Percentiles rank a stretch among this genome's conserved stretches.
phyloP scores from a whole-genome alignment of 2,888 invertebrate species.

The Abrostola tripartita region DNA sequence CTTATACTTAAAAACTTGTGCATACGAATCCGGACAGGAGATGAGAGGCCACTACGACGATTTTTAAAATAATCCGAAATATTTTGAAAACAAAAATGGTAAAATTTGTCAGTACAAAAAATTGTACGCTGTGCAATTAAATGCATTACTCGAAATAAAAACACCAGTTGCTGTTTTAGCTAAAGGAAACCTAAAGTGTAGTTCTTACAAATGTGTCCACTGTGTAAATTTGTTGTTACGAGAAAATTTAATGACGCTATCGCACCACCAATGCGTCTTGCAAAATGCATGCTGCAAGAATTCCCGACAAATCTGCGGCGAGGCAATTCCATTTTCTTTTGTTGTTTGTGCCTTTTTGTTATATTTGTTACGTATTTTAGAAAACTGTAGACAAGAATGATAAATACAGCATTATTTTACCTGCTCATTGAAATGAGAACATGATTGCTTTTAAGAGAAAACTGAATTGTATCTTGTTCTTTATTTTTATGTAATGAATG shows the following conservation, averaged over 20 bases:
- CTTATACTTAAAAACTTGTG: too few species aligned
- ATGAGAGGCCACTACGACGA: too few species aligned
- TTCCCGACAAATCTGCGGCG: conserved; percentile 24
- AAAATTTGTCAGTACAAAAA: too few species aligned
- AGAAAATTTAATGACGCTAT: conserved; percentile 45
- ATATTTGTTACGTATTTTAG: neutral
- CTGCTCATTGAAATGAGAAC: neutral
- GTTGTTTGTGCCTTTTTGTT: conserved; percentile 4
- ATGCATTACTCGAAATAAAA: conserved; percentile 1
- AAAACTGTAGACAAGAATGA: conserved; percentile 3
- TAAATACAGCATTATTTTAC: neutral
- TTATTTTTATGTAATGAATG: neutral
- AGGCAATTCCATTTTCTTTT: conserved; percentile 26
- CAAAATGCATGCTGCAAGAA: conserved; percentile 30
- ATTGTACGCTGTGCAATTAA: too few species aligned
- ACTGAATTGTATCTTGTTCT: neutral
- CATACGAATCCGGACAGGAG: too few species aligned
- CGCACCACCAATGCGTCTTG: conserved; percentile 25
- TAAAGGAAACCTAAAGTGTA: conserved; percentile 7
- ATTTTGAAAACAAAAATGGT: too few species aligned
- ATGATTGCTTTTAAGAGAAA: neutral
- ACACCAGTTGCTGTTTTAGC: conserved; percentile 6
- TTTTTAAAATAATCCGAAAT: too few species aligned
- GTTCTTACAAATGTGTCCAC: conserved; percentile 26
- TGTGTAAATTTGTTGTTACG: conserved; percentile 41